Percentiles rank a stretch among this genome's conserved stretches.
These are phyloP conservation scores for Prunella himalayana DNA, from an alignment of 2,113 vertebrate genomes.

Conservation along the genomic window DNA sequence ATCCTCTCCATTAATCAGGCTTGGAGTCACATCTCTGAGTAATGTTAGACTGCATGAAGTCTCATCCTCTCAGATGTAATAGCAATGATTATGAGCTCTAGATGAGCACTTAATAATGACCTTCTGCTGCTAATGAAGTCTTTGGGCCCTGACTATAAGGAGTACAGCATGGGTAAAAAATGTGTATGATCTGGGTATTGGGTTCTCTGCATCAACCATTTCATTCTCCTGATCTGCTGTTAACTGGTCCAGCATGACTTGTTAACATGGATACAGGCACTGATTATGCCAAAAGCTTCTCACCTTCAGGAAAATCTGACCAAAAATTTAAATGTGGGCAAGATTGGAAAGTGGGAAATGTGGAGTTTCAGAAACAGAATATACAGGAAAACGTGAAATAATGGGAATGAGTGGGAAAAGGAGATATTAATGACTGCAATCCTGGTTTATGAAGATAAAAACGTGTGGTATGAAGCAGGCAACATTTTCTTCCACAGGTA, in stretches of 20 bases:
- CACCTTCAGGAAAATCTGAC: background rate
- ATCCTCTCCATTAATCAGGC: background rate
- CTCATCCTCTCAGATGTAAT: background rate
- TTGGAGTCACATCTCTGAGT: background rate
- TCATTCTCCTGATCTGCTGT: background rate
- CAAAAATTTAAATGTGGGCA: background rate
- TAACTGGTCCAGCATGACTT: background rate
- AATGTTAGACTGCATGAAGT: background rate
- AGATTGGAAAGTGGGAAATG: background rate
- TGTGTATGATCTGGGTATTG: fast-evolving
- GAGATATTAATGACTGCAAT: background rate
- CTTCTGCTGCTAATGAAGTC: background rate
- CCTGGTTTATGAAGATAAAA: background rate
- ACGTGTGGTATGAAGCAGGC: background rate
- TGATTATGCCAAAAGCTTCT: background rate
- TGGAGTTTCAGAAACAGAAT: background rate
- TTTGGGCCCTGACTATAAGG: background rate
- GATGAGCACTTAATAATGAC: background rate
- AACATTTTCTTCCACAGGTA: background rate
- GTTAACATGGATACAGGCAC: background rate
- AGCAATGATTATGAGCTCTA: background rate
- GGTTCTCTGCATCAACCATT: background rate
- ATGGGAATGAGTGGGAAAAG: background rate
- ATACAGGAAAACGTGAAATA: background rate
- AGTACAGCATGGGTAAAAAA: background rate